Base-by-base conservation (phyloP, 2,797 vertebrate species). In the Manis crassicaudata region DNA sequence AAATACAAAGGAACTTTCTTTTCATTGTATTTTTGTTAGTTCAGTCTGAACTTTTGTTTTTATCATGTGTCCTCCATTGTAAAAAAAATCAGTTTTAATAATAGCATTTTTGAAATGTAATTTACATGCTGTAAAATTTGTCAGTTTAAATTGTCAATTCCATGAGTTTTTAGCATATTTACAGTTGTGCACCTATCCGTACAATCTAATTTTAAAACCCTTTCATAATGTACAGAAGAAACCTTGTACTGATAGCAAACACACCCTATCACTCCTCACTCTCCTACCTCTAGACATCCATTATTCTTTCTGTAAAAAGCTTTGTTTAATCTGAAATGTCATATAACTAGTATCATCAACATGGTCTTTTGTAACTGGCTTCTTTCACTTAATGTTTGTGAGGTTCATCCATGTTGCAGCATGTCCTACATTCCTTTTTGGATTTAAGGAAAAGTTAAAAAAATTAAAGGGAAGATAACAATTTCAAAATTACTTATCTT, bases 21-120 rank as follows among this genome's bases (percentile, higher is more conserved):
- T 96, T 85, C 35, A 40, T 88, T 92, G 6, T 80, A 35, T 40
- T 76, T 88, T 72, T 92, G 23, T 93, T 72, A 46, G 37, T 40
- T 91, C 17, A 60, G 9, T 82, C 86, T 96, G 72, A 68, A 62
- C 56, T 77, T 94, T 96, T 92, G 29, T 87, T 52, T 93, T 65
- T 80, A 18, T 90, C 56, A 25, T 50, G 17, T 88, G 14, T 11
- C 52, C 86, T 18, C 7, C 75, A 81, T 89, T 50, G 27, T 95
- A 37, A 10, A 37, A 79, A 58, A 70, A 72, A 11, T 20, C 43
- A 92, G 10, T 79, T 58, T 77, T 87, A 92, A 85, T 20, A 92
- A 85, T 25, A 92, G 17, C n/a, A 58, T 62, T 92, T 93, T 88
- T 72, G 70, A 88, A 32, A 46, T 93, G 21, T 67, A 75, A 29